phyloP scores from a whole-genome alignment of 2,797 vertebrate genomes.

The Podarcis siculus region DNA sequence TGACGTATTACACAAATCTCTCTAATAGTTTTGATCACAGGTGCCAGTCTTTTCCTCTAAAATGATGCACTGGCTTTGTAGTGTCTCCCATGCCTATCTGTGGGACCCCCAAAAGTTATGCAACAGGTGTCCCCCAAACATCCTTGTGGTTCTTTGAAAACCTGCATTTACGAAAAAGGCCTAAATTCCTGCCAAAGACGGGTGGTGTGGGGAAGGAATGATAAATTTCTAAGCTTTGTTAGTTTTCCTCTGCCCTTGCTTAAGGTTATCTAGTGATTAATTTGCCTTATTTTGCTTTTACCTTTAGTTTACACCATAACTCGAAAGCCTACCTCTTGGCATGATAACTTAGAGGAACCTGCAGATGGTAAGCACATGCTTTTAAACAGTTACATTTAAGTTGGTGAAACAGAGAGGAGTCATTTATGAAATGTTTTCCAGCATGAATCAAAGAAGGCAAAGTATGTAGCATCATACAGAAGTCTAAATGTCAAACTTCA shows the following conservation, averaged over 20 bases:
- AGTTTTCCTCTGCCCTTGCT: not conserved
- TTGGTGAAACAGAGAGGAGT: not conserved
- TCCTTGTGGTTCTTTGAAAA: not conserved
- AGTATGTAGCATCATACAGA: not conserved
- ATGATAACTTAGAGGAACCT: slow-evolving; percentile 74
- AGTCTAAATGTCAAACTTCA: not conserved
- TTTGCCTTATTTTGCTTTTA: not conserved
- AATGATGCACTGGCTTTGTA: not conserved
- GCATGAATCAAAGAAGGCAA: too few relatives aligned
- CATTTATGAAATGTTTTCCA: not conserved
- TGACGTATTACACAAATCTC: too few relatives aligned
- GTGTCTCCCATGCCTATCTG: not conserved
- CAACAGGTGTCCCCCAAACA: not conserved
- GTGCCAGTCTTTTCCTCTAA: not conserved
- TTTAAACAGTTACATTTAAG: not conserved
- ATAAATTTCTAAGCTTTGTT: not conserved
- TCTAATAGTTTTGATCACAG: not conserved
- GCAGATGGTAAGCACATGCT: slow-evolving; percentile 79
- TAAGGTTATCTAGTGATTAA: not conserved
- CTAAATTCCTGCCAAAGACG: not conserved
- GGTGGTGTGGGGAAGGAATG: not conserved
- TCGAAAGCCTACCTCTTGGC: slow-evolving; percentile 87
- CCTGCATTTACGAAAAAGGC: not conserved
- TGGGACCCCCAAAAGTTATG: too few relatives aligned
- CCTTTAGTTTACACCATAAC: slow-evolving; percentile 80